These are phyloP conservation scores for Muscina levida DNA, from an alignment of 2,888 invertebrate genomes.

Conservation along the genomic window DNA sequence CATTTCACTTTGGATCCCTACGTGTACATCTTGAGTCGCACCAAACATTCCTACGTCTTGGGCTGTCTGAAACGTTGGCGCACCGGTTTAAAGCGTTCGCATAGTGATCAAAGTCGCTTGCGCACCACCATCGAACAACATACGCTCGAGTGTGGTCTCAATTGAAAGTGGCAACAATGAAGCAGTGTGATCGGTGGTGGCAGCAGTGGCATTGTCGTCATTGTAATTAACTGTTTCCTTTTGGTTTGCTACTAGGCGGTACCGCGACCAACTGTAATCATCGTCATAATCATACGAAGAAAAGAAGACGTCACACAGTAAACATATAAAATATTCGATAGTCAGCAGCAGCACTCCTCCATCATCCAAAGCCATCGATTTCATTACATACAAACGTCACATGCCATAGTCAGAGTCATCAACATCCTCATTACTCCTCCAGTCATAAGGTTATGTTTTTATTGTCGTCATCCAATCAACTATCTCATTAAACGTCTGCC, in stretches of 20 bases:
- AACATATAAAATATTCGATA: too few species aligned
- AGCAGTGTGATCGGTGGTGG: background rate
- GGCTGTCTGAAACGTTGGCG: constrained; percentile 77
- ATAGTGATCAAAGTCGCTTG: constrained; percentile 78
- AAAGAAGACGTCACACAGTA: too few species aligned
- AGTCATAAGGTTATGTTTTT: too few species aligned
- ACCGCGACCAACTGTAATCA: too few species aligned
- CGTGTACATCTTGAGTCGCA: constrained; percentile 88
- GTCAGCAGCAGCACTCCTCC: too few species aligned
- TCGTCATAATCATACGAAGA: too few species aligned
- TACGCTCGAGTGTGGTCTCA: constrained; percentile 76
- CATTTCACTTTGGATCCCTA: constrained; percentile 92
- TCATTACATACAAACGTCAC: too few species aligned
- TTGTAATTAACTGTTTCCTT: constrained; percentile 32
- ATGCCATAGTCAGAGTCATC: too few species aligned
- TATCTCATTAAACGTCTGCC: background rate
- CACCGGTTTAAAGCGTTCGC: constrained; percentile 75
- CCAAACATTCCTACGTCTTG: constrained; percentile 78
- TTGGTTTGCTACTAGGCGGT: background rate
- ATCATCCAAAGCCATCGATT: too few species aligned
- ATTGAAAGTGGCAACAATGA: constrained; percentile 64
- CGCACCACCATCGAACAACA: constrained; percentile 77
- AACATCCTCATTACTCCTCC: too few species aligned
- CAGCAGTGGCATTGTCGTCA: background rate
- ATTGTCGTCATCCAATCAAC: too few species aligned